Conservation (phyloP, 2,888 invertebrate genomes). For the Tetragnatha montana region DNA sequence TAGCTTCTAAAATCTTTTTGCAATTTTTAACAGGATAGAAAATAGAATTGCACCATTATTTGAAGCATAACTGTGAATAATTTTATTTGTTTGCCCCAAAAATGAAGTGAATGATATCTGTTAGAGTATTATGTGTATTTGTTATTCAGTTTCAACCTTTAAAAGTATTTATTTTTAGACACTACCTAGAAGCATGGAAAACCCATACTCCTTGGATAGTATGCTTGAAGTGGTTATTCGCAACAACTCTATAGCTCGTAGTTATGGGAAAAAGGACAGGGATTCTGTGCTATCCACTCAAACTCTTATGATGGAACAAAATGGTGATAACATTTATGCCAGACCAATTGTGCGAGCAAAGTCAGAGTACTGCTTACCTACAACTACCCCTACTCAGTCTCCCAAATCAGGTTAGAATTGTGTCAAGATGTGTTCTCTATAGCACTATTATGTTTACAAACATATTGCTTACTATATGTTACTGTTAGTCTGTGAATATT, state of each 20-base stretch:
- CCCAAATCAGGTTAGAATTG: slow-evolving; percentile 51
- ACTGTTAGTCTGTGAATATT: too few species aligned
- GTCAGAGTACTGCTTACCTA: slow-evolving; percentile 66
- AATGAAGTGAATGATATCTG: not conserved
- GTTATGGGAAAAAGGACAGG: slow-evolving; percentile 59
- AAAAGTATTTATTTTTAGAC: slow-evolving; percentile 19
- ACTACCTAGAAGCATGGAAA: slow-evolving; percentile 38
- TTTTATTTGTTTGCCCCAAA: not conserved
- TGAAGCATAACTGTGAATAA: not conserved
- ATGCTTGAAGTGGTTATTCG: slow-evolving; percentile 62
- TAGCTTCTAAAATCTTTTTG: too few species aligned
- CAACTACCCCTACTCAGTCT: slow-evolving; percentile 26
- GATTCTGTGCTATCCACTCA: slow-evolving; percentile 49
- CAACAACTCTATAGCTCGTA: slow-evolving; percentile 62
- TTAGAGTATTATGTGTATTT: not conserved
- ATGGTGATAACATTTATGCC: slow-evolving; percentile 61
- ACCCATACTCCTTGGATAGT: slow-evolving; percentile 57
- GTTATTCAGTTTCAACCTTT: not conserved
- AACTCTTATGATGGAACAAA: slow-evolving; percentile 30
- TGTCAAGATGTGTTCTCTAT: too few species aligned
- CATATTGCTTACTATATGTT: too few species aligned
- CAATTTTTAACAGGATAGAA: too few species aligned
- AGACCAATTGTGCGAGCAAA: slow-evolving; percentile 65
- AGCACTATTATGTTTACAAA: too few species aligned
- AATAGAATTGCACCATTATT: not conserved